Conservation (phyloP, 2,888 invertebrate species). For the Drosophila differens region DNA sequence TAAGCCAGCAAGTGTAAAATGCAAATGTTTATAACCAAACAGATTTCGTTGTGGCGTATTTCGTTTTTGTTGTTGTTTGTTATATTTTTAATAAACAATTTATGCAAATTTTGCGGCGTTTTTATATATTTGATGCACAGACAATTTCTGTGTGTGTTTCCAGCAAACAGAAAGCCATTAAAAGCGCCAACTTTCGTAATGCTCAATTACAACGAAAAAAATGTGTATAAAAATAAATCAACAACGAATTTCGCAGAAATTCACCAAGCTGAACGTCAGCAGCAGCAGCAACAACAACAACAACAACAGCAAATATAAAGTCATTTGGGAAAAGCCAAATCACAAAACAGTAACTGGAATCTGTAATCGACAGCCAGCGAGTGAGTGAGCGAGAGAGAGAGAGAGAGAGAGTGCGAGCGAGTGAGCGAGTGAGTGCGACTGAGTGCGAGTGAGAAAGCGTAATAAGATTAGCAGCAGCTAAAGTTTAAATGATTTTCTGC, state of each 20-base stretch:
- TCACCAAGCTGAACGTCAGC: conserved; percentile 18
- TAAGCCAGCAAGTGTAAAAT: conserved; percentile 6
- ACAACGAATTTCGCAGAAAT: conserved; percentile 50
- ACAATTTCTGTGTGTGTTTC: conserved; percentile 19
- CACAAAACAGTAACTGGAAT: conserved; percentile 21
- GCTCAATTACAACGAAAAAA: conserved; percentile 45
- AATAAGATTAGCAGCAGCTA: conserved; percentile 7
- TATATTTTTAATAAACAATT: conserved; percentile 11
- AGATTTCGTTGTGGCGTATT: not conserved
- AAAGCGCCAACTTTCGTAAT: conserved; percentile 47
- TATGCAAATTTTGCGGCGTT: conserved; percentile 11
- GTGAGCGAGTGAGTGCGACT: not conserved
- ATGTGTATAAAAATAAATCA: conserved; percentile 50
- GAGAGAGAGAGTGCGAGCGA: not conserved
- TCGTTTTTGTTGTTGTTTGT: not conserved
- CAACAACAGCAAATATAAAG: conserved; percentile 7
- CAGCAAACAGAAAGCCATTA: conserved; percentile 41
- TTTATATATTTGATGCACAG: not conserved
- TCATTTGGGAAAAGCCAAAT: conserved; percentile 46
- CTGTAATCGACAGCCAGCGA: conserved; percentile 4
- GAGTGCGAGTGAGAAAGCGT: not conserved
- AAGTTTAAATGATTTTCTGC: conserved; percentile 2
- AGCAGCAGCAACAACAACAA: conserved; percentile 5
- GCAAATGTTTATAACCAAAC: not conserved
- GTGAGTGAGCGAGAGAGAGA: not conserved